Evolutionary conservation across 2,888 invertebrate genomes (phyloP).

Genomic region (Cheilosia vernalis): DNA sequence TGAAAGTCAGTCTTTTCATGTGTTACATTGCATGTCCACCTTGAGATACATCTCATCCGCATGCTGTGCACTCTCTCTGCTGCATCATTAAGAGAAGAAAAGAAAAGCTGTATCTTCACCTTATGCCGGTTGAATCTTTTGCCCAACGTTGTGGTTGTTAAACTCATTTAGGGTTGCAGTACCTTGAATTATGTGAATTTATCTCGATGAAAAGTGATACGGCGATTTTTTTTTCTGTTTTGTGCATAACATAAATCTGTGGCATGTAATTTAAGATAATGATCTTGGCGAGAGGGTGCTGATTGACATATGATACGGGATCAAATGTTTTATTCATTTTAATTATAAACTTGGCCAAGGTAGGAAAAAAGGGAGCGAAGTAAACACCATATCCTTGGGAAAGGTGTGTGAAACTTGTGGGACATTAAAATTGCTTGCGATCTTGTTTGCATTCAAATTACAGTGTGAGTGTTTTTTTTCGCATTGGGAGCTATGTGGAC

Average conservation of each 20-base stretch:
- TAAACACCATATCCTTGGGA: neutral
- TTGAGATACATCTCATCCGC: constrained; percentile 66
- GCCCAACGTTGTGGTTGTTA: constrained; percentile 57
- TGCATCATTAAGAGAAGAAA: constrained; percentile 54
- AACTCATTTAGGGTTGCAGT: constrained; percentile 53
- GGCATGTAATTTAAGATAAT: constrained; percentile 67
- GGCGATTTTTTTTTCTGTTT: neutral
- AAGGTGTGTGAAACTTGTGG: neutral
- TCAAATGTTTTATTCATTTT: constrained; percentile 26
- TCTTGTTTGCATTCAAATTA: neutral
- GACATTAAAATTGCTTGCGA: neutral
- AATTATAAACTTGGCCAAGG: neutral
- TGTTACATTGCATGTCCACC: constrained; percentile 56
- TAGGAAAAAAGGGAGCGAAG: neutral
- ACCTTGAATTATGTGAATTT: constrained; percentile 62
- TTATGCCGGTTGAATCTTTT: constrained; percentile 39
- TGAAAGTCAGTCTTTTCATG: constrained; percentile 42
- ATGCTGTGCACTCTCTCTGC: constrained; percentile 11
- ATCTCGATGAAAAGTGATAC: constrained; percentile 54
- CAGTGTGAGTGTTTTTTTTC: neutral
- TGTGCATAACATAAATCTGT: constrained; percentile 26
- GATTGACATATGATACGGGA: constrained; percentile 12
- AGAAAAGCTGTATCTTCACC: constrained; percentile 21
- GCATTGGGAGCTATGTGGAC: neutral
- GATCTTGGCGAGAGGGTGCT: constrained; percentile 35